Evolutionary conservation across 1,140 invertebrate species (phyloP), one percentile per base, ranked within the genome.

Genomic region (Macrobrachium nipponense): DNA sequence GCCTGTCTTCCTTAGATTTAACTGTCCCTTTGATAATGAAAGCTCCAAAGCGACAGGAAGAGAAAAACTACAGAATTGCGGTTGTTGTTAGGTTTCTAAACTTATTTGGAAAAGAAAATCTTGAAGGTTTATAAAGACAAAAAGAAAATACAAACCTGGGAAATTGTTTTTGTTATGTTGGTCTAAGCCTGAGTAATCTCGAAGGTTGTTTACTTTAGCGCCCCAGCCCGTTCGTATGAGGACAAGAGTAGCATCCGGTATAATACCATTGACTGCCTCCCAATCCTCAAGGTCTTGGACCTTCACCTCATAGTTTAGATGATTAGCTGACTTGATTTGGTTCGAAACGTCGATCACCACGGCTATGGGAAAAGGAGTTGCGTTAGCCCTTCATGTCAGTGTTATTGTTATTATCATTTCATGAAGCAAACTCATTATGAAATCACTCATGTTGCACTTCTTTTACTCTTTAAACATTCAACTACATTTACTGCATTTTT

Each of bases 171-270:
- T 77, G 23, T 59, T 72, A 20, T 83, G 18, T 18, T 64, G 18
- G n/a, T 83, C 81, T 7, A 83, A 10, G 20, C 81, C 81, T 8
- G 81, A 76, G 61, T 83, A 83, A n/a, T 64, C 15, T 15, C 23
- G 10, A 12, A 64, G n/a, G 61, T 83, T 23, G 27, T 64, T n/a
- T 12, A 36, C 51, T 59, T 64, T 83, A 4, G 23, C 36, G 27
- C 81, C 81, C 81, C 81, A 83, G 61, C 81, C 81, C 17, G 81
- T 83, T 10, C 27, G 23, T 18, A 83, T n/a, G 72, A 83, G 36
- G 8, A 83, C 81, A 11, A 77, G 36, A 5, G 59, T 61, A 17
- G 60, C 81, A 36, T 83, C 73, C 12, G 81, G 81, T n/a, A 83
- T 75, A 15, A 17, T 62, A 2, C 81, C 81, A 60, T 83, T 51